These are phyloP conservation scores for Dasypus novemcinctus DNA, from an alignment of 2,113 vertebrate species.

Conservation along the genomic window DNA sequence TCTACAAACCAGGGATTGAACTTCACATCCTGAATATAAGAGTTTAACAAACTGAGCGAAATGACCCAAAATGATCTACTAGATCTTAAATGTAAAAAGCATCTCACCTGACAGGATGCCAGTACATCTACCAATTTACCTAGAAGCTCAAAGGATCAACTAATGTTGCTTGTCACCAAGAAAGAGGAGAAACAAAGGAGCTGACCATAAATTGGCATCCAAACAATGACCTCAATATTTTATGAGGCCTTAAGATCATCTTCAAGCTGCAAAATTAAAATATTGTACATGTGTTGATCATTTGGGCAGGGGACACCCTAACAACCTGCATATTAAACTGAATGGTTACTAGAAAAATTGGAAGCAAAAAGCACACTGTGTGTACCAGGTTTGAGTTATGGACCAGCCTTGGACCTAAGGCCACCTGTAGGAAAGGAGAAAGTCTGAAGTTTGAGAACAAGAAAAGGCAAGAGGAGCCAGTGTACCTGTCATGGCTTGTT, in stretches of 20 bases:
- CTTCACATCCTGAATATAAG: neutral
- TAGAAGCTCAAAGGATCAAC: neutral
- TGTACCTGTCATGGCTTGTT: constrained; percentile 91
- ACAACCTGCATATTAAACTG: neutral
- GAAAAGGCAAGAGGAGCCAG: neutral
- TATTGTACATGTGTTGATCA: neutral
- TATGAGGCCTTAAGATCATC: constrained; percentile 11
- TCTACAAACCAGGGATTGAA: neutral
- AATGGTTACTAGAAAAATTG: neutral
- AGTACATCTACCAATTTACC: neutral
- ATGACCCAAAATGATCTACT: neutral
- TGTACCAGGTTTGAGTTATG: neutral
- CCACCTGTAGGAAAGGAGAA: neutral
- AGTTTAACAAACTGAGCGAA: neutral
- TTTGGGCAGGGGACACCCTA: neutral
- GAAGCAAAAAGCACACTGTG: neutral
- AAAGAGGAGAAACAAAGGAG: neutral
- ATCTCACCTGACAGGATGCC: neutral
- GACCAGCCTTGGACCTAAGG: neutral
- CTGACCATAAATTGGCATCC: neutral
- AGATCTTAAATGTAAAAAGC: neutral
- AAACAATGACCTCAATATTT: neutral
- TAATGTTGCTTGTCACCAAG: neutral
- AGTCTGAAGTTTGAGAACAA: neutral
- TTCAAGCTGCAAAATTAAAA: constrained; percentile 36